Percentiles rank a stretch among this genome's conserved stretches.
These are phyloP conservation scores for Microcebus lehilahytsara DNA, from an alignment of 2,113 vertebrate species.

Conservation along the genomic window DNA sequence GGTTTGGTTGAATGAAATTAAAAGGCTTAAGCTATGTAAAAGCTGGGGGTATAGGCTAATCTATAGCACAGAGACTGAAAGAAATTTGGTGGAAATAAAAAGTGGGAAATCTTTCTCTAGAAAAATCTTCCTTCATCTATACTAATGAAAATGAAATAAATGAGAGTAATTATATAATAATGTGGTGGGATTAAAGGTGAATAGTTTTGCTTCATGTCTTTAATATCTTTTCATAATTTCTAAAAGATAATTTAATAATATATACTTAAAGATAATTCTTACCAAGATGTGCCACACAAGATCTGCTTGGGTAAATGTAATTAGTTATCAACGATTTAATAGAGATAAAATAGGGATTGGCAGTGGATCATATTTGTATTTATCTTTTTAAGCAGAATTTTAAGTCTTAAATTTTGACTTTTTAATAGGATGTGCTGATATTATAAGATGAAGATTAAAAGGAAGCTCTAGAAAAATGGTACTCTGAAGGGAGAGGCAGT, in stretches of 20 bases:
- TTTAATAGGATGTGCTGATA: not conserved
- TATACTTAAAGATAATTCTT: not conserved
- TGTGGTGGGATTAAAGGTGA: not conserved
- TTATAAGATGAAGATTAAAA: not conserved
- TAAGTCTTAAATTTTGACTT: not conserved
- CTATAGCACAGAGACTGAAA: not conserved
- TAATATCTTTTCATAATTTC: not conserved
- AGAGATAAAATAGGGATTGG: not conserved
- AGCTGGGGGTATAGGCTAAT: not conserved
- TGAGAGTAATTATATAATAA: not conserved
- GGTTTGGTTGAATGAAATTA: not conserved
- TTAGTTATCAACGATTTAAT: not conserved
- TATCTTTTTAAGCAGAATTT: not conserved
- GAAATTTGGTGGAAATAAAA: not conserved
- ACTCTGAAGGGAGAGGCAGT: not conserved
- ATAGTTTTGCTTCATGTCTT: not conserved
- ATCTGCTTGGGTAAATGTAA: not conserved
- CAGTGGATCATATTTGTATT: not conserved
- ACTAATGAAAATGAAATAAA: not conserved
- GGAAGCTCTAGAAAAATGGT: not conserved
- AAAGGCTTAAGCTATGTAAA: not conserved
- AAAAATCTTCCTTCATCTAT: not conserved
- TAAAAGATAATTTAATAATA: slow-evolving; percentile 21
- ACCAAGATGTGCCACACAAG: not conserved
- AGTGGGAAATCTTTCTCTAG: not conserved